Evolutionary conservation across 2,888 invertebrate species (phyloP).

Genomic region (Dorcus hopei): DNA sequence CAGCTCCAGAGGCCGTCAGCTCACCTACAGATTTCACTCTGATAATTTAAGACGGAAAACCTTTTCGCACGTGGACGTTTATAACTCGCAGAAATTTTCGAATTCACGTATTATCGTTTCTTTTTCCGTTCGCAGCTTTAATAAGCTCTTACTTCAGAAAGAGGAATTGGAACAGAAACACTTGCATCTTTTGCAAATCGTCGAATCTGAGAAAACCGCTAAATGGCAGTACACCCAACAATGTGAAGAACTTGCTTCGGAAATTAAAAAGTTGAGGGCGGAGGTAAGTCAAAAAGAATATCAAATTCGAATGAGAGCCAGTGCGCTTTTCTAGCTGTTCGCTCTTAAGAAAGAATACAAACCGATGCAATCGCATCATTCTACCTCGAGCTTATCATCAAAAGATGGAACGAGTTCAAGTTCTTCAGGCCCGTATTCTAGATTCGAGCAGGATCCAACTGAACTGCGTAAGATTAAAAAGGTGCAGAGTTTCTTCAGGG

Average conservation of each 20-base stretch:
- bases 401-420: constrained; percentile 34
- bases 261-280: constrained; percentile 82
- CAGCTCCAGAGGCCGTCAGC: no score
- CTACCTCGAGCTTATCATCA: constrained; percentile 36
- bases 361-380: constrained; percentile 48
- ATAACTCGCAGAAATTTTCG: no score
- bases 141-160: constrained; percentile 82
- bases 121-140: constrained; percentile 63
- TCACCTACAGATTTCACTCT: no score
- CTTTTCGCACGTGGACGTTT: no score
- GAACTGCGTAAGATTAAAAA: constrained; percentile 86
- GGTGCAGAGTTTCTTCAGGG: constrained; percentile 88
- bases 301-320: neutral
- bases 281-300: constrained; percentile 60
- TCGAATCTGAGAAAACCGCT: constrained; percentile 88
- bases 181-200: constrained; percentile 81
- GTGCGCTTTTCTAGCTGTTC: constrained; percentile 60
- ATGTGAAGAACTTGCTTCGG: constrained; percentile 83
- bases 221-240: constrained; percentile 93
- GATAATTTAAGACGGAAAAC: no score
- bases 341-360: constrained; percentile 78
- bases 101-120: no score
- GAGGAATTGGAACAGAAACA: constrained; percentile 92
- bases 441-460: constrained; percentile 56
- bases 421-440: constrained; percentile 29